Percentiles rank a stretch among this genome's conserved stretches.
Conservation (phyloP, 2,888 invertebrate genomes). For the Andricus curvator region DNA sequence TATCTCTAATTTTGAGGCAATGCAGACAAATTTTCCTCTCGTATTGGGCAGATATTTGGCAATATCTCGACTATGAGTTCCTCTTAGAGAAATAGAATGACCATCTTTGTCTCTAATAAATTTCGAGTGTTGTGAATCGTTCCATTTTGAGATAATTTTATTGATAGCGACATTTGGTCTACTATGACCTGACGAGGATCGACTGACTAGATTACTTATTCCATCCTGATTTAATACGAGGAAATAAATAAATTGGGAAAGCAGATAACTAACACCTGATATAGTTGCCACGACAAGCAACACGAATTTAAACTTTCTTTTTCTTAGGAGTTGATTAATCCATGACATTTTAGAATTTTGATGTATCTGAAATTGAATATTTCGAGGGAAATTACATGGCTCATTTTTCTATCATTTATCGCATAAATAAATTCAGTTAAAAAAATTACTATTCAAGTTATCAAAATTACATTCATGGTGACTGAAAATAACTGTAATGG, state of each 20-base stretch:
- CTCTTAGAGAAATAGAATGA: conserved; percentile 68
- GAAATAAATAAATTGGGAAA: conserved; percentile 19
- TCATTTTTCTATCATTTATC: no score
- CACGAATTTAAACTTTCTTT: background rate
- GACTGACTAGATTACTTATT: conserved; percentile 13
- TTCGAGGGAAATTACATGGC: background rate
- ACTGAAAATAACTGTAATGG: no score
- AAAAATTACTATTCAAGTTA: no score
- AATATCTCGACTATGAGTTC: conserved; percentile 77
- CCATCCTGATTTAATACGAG: background rate
- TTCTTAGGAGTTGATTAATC: background rate
- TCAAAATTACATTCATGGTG: no score
- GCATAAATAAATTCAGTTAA: no score
- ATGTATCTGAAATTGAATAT: background rate
- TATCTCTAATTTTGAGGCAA: conserved; percentile 78
- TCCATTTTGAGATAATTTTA: conserved; percentile 58
- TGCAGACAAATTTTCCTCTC: conserved; percentile 78
- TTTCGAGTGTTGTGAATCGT: conserved; percentile 60
- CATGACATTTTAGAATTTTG: background rate
- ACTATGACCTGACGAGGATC: conserved; percentile 43
- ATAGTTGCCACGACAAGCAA: background rate
- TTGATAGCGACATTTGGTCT: conserved; percentile 46
- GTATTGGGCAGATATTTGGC: conserved; percentile 78
- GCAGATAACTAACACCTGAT: conserved; percentile 9
- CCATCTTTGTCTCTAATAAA: conserved; percentile 60